Evolutionary conservation across 2,113 vertebrate species (phyloP), one percentile per base, ranked within the genome.

Genomic region (Rana temporaria): DNA sequence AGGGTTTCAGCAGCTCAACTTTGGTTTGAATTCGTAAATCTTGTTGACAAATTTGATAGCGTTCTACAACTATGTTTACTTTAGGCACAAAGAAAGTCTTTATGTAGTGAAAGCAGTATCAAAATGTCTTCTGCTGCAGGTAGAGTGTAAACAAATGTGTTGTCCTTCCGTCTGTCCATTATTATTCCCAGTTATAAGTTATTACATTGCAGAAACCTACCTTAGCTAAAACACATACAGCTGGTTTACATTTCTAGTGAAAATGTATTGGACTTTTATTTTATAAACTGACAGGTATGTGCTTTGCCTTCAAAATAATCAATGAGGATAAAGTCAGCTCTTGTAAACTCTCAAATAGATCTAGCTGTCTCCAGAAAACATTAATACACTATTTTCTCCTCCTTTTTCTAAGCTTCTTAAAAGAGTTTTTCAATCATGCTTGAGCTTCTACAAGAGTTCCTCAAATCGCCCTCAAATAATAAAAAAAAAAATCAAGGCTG

Each of bases 381-480:
- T 65, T 77, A 65, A 77, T 65, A 65, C 34, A 26, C 60, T 12
- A 34, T 65, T 77, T 77, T 22, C 60, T 64, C n/a, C 60, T 77
- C 59, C 48, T 77, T 77, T 77, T 30, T 60, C 64, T 64, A 77
- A 77, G 74, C 74, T 77, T 56, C 52, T 64, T 64, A 38, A 53
- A 77, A 77, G 15, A 77, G 74, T 77, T 77, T 63, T 77, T 77
- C 76, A 65, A 66, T 78, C 48, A 78, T 24, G 66, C 67, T 66
- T 67, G 76, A 66, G 63, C 38, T 63, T 67, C 66, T 67, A 66
- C 62, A 66, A 20, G 62, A 55, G 42, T 67, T 66, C 24, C 63
- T n/a, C 22, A 66, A 55, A 55, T 78, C 48, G 18, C 32, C 19
- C 55, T 78, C n/a, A 78, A 78, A 65, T 52, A 30, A 30, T 20